phyloP scores from a whole-genome alignment of 2,888 invertebrate genomes.

The Cheilosia vulpina region DNA sequence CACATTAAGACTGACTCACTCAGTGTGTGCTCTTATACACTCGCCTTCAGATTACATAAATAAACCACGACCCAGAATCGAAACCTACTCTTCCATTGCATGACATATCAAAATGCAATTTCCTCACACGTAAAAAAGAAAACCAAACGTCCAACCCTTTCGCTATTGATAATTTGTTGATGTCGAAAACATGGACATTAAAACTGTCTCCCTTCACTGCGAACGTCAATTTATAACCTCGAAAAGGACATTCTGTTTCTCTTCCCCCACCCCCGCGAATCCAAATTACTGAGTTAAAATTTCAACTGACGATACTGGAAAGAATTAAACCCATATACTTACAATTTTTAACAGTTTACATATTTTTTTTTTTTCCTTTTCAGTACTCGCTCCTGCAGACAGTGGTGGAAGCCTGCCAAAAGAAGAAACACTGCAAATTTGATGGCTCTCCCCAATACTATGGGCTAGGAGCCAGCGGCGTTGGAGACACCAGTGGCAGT shows the following conservation, averaged over 20 bases:
- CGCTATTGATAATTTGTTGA: constrained; percentile 58
- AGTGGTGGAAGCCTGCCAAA: constrained; percentile 96
- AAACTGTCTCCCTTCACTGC: constrained; percentile 54
- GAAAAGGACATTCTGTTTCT: constrained; percentile 53
- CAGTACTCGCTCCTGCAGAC: constrained; percentile 97
- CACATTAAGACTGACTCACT: too few relatives aligned
- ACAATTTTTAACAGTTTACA: constrained; percentile 42
- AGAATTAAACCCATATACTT: constrained; percentile 70
- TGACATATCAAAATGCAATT: not conserved
- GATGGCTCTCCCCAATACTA: constrained; percentile 94
- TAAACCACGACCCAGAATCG: not conserved
- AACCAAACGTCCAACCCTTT: not conserved
- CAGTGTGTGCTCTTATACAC: not conserved
- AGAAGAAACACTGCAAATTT: constrained; percentile 95
- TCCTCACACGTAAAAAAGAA: not conserved
- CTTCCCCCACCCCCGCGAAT: not conserved
- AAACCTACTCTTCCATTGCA: not conserved
- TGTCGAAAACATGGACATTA: constrained; percentile 68
- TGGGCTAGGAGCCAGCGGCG: constrained; percentile 86
- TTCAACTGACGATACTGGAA: constrained; percentile 26
- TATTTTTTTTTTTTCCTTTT: constrained; percentile 52
- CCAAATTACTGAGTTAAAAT: constrained; percentile 57
- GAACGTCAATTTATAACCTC: constrained; percentile 64
- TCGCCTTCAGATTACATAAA: not conserved
- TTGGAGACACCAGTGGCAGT: constrained; percentile 81